Percentiles rank a stretch among this genome's conserved stretches.
Evolutionary conservation across 2,797 vertebrate genomes (phyloP).

Genomic region (Sarcophilus harrisii): DNA sequence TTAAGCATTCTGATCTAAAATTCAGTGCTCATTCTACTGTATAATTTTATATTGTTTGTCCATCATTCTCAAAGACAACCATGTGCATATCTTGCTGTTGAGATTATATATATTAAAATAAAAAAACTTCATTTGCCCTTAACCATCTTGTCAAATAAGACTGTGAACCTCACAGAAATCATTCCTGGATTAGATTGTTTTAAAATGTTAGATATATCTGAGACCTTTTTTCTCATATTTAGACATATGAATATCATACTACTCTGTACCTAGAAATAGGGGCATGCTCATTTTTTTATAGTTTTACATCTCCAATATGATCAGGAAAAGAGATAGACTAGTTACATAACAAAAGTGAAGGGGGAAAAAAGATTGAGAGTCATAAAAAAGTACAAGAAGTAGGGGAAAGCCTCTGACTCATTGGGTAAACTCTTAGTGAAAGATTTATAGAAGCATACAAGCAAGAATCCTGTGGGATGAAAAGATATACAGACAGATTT

Average conservation of each 20-base stretch:
- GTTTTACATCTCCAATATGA: neutral
- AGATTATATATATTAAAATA: slow-evolving; percentile 39
- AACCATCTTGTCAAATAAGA: slow-evolving; percentile 37
- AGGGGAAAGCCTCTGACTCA: neutral
- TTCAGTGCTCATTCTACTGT: neutral
- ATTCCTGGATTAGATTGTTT: slow-evolving; percentile 23
- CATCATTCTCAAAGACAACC: too few relatives aligned
- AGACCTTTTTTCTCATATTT: slow-evolving; percentile 31
- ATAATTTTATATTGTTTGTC: neutral
- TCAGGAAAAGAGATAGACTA: neutral
- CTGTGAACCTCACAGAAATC: slow-evolving; percentile 26
- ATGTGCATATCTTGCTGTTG: slow-evolving; percentile 39
- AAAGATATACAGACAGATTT: neutral
- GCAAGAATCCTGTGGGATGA: neutral
- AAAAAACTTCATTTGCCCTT: slow-evolving; percentile 20
- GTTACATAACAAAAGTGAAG: neutral
- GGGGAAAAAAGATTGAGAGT: neutral
- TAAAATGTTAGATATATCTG: neutral
- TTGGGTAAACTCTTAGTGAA: neutral
- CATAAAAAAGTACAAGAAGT: neutral
- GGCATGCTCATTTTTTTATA: slow-evolving; percentile 37
- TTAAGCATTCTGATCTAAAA: neutral
- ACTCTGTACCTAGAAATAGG: neutral
- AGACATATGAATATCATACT: slow-evolving; percentile 18
- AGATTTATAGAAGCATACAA: neutral